These are phyloP conservation scores for Drosophila jambulina DNA, from an alignment of 1,140 invertebrate genomes.

Conservation along the genomic window DNA sequence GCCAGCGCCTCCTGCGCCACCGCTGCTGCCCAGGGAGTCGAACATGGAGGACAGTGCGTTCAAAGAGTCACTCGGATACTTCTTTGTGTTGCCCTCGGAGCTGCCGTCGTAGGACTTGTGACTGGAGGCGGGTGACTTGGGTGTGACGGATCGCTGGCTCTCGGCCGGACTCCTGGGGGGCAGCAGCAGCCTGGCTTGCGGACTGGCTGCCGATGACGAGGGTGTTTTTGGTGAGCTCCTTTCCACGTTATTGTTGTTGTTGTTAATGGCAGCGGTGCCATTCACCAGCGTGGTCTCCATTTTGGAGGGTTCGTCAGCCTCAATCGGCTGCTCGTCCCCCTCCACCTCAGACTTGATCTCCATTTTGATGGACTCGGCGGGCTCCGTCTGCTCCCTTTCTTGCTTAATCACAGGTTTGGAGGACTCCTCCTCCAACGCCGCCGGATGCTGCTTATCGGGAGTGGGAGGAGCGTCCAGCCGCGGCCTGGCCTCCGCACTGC, in stretches of 20 bases:
- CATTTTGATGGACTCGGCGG: constrained; percentile 89
- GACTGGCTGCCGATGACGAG: constrained; percentile 52
- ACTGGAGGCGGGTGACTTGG: constrained; percentile 89
- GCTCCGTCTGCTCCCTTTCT: constrained; percentile 71
- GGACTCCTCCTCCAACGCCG: constrained; percentile 20
- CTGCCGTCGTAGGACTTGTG: constrained; percentile 86
- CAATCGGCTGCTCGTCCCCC: constrained; percentile 50
- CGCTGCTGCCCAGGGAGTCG: constrained; percentile 86
- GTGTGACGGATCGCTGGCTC: constrained; percentile 90
- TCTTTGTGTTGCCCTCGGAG: constrained; percentile 87
- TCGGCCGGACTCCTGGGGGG: constrained; percentile 85
- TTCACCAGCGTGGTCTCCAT: constrained; percentile 51
- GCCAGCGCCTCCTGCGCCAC: constrained; percentile 33
- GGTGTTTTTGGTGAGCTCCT: constrained; percentile 59
- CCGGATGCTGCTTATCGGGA: constrained; percentile 87
- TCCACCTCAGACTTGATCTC: constrained; percentile 70
- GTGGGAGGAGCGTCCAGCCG: constrained; percentile 91
- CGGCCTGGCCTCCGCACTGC: constrained; percentile 92
- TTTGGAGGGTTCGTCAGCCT: constrained; percentile 52
- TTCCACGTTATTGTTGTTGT: constrained; percentile 70
- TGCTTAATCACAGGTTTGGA: constrained; percentile 84
- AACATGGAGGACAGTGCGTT: constrained; percentile 95
- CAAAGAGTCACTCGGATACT: constrained; percentile 88
- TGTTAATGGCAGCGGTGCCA: constrained; percentile 55
- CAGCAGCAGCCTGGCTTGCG: constrained; percentile 48